Percentiles rank a stretch among this genome's conserved stretches.
phyloP scores from a whole-genome alignment of 2,113 vertebrate species.

The Smithornis capensis region DNA sequence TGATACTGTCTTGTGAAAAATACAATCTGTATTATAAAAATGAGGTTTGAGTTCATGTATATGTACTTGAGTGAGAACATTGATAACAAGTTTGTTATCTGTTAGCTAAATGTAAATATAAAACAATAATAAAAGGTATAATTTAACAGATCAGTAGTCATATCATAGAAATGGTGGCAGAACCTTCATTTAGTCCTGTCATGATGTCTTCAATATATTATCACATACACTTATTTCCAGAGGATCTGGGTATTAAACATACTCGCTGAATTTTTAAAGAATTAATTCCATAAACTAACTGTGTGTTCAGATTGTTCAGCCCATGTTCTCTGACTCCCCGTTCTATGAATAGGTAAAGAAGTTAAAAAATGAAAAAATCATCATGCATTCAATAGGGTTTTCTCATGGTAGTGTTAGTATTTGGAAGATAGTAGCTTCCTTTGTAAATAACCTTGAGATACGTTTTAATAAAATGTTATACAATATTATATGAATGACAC shows the following conservation, averaged over 20 bases:
- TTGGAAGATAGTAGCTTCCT: not conserved
- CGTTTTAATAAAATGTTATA: not conserved
- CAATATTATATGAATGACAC: not conserved
- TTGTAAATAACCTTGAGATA: not conserved
- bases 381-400: not conserved
- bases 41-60: not conserved
- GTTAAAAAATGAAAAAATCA: not conserved
- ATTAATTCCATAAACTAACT: not conserved
- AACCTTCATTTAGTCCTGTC: not conserved
- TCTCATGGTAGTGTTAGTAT: not conserved
- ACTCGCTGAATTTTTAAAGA: not conserved
- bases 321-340: not conserved
- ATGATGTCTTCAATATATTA: not conserved
- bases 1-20: not conserved
- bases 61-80: not conserved
- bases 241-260: not conserved
- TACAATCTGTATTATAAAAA: not conserved
- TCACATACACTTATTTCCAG: not conserved
- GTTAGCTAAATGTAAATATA: not conserved
- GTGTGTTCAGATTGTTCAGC: not conserved
- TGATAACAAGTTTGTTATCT: not conserved
- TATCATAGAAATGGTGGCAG: not conserved
- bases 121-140: not conserved
- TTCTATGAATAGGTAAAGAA: not conserved
- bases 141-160: not conserved